Evolutionary conservation across 2,888 invertebrate species (phyloP).

Genomic region (Lasioglossum vierecki): DNA sequence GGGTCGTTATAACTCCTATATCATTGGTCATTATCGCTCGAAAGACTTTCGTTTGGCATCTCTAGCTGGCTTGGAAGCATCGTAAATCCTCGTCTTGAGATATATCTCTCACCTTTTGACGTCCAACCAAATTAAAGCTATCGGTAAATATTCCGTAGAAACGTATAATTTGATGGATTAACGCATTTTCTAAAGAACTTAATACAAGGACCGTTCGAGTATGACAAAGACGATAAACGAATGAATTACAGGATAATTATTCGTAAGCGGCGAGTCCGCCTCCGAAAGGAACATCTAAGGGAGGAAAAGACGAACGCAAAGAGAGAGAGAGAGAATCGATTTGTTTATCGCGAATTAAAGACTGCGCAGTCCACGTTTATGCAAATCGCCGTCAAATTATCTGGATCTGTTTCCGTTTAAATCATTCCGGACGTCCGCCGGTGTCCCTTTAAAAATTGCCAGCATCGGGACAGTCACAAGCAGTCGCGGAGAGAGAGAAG

Average conservation of each 20-base stretch:
- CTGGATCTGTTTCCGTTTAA: slow-evolving; percentile 1
- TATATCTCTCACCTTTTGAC: slow-evolving; percentile 17
- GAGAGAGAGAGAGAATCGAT: background rate
- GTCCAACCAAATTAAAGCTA: background rate
- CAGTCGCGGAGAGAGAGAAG: background rate
- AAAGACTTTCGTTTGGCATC: slow-evolving; percentile 45
- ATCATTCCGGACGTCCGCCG: background rate
- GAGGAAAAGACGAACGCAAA: background rate
- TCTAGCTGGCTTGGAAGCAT: slow-evolving; percentile 10
- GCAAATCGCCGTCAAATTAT: slow-evolving; percentile 3
- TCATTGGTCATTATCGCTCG: slow-evolving; percentile 43
- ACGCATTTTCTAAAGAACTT: background rate
- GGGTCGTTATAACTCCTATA: slow-evolving; percentile 44
- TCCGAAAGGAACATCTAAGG: slow-evolving; percentile 3
- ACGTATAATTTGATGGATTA: background rate
- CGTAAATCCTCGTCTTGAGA: slow-evolving; percentile 39
- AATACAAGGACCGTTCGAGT: background rate
- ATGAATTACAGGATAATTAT: background rate
- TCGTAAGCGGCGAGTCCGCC: background rate
- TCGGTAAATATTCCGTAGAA: background rate
- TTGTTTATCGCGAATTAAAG: background rate
- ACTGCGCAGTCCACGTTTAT: background rate
- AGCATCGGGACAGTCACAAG: background rate
- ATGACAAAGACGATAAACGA: background rate
- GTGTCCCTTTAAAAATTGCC: background rate